Conservation (phyloP, 2,797 vertebrate genomes). For the Tachyglossus aculeatus region DNA sequence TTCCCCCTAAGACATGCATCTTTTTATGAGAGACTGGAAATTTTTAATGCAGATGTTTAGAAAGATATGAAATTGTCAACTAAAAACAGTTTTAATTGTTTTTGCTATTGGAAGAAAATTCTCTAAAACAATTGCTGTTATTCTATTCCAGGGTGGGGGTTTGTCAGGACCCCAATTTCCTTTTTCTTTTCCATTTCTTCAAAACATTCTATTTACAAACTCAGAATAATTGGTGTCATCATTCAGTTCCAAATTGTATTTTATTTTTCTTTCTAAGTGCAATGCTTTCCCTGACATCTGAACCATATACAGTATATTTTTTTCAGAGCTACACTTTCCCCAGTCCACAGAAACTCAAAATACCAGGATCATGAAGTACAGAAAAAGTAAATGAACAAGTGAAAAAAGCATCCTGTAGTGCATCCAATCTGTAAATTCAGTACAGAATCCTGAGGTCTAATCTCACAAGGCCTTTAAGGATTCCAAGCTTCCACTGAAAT, state of each 20-base stretch:
- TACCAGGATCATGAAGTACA: constrained; percentile 41
- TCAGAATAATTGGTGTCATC: constrained; percentile 42
- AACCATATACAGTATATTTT: constrained; percentile 49
- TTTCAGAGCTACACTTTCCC: constrained; percentile 31
- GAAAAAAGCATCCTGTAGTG: constrained; percentile 6
- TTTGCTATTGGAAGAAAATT: constrained; percentile 70
- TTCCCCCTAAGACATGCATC: constrained; percentile 70
- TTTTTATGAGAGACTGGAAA: constrained; percentile 73
- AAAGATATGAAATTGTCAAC: constrained; percentile 71
- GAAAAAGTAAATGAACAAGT: constrained; percentile 3
- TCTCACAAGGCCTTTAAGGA: constrained; percentile 41
- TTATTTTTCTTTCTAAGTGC: constrained; percentile 71
- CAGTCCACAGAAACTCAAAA: constrained; percentile 44
- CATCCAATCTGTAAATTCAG: constrained; percentile 12
- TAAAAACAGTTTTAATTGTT: constrained; percentile 68
- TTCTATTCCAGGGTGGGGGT: constrained; percentile 72
- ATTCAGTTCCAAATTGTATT: constrained; percentile 40
- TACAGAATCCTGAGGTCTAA: neutral
- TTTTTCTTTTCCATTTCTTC: constrained; percentile 59
- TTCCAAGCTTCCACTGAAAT: constrained; percentile 54
- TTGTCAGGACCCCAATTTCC: constrained; percentile 45
- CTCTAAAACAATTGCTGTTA: constrained; percentile 70
- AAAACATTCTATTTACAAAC: constrained; percentile 58
- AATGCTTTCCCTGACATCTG: constrained; percentile 73
- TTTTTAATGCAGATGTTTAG: constrained; percentile 72